phyloP scores from a whole-genome alignment of 2,113 vertebrate species.

The Alosa alosa region DNA sequence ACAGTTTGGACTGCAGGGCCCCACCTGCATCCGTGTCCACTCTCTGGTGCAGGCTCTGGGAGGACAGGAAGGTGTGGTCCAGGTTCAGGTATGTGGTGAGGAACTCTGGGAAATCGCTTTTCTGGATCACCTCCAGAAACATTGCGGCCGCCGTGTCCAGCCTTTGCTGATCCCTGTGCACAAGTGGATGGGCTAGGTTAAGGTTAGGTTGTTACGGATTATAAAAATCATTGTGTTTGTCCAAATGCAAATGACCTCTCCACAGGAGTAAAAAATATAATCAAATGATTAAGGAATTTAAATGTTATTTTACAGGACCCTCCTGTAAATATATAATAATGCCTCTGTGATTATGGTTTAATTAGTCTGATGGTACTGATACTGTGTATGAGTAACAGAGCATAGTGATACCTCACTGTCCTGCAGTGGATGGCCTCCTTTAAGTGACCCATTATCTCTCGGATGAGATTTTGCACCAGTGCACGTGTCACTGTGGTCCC shows the following conservation, averaged over 20 bases:
- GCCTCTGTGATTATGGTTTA: background rate
- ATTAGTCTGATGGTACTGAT: background rate
- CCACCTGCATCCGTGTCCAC: background rate
- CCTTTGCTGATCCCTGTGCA: constrained; percentile 57
- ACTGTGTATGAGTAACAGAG: background rate
- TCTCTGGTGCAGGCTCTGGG: constrained; percentile 24
- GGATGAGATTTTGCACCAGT: constrained; percentile 57
- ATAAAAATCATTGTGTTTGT: background rate
- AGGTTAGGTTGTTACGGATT: background rate
- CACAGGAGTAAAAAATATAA: background rate
- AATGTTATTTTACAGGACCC: too few relatives aligned
- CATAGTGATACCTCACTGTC: constrained; percentile 51
- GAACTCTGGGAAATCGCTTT: constrained; percentile 73
- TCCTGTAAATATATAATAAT: too few relatives aligned
- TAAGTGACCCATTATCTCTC: constrained; percentile 56
- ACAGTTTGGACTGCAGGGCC: constrained; percentile 56
- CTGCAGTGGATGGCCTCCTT: constrained; percentile 27
- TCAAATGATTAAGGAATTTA: too few relatives aligned
- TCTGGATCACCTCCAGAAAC: constrained; percentile 68
- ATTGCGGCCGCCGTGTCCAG: constrained; percentile 55
- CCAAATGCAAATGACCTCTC: background rate
- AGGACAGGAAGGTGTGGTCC: constrained; percentile 69
- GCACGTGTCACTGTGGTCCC: constrained; percentile 59
- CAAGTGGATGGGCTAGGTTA: background rate
- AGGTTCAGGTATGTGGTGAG: constrained; percentile 69